phyloP scores from a whole-genome alignment of 2,888 invertebrate genomes.

The Elmis aenea region DNA sequence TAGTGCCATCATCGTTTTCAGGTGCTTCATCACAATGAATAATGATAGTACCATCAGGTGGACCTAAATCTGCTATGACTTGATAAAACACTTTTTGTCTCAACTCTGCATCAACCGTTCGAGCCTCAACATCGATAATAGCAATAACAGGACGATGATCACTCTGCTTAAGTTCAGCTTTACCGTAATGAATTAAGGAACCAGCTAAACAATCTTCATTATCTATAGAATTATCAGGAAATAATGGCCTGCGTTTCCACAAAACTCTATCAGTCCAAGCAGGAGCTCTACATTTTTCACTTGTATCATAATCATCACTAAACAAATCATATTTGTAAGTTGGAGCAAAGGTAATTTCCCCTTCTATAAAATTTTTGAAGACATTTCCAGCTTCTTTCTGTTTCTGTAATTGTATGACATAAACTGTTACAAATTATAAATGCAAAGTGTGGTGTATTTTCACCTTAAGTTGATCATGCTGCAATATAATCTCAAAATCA shows the following conservation, averaged over 20 bases:
- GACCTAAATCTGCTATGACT: slow-evolving; percentile 82
- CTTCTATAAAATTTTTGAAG: slow-evolving; percentile 91
- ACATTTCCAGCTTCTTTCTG: slow-evolving; percentile 77
- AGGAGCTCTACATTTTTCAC: slow-evolving; percentile 94
- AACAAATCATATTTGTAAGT: slow-evolving; percentile 99
- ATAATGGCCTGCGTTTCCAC: slow-evolving; percentile 78
- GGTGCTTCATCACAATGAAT: slow-evolving; percentile 48
- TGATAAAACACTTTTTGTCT: slow-evolving; percentile 74
- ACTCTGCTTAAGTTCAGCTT: slow-evolving; percentile 93
- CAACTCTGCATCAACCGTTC: slow-evolving; percentile 70
- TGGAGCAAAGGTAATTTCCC: slow-evolving; percentile 85
- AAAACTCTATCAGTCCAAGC: slow-evolving; percentile 99
- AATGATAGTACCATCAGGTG: slow-evolving; percentile 91
- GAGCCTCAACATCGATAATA: slow-evolving; percentile 81
- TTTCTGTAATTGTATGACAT: no score
- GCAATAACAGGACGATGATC: slow-evolving; percentile 96
- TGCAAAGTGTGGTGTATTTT: no score
- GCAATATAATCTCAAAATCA: slow-evolving; percentile 69
- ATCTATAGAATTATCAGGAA: slow-evolving; percentile 55
- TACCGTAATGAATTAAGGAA: slow-evolving; percentile 79
- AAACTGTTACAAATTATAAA: no score
- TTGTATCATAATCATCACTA: slow-evolving; percentile 98
- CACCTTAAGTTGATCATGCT: slow-evolving; percentile 79
- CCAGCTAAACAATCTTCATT: slow-evolving; percentile 70
- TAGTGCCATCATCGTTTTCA: slow-evolving; percentile 51